These are phyloP conservation scores for Caranx ignobilis DNA, from an alignment of 2,113 vertebrate genomes.

Conservation along the genomic window DNA sequence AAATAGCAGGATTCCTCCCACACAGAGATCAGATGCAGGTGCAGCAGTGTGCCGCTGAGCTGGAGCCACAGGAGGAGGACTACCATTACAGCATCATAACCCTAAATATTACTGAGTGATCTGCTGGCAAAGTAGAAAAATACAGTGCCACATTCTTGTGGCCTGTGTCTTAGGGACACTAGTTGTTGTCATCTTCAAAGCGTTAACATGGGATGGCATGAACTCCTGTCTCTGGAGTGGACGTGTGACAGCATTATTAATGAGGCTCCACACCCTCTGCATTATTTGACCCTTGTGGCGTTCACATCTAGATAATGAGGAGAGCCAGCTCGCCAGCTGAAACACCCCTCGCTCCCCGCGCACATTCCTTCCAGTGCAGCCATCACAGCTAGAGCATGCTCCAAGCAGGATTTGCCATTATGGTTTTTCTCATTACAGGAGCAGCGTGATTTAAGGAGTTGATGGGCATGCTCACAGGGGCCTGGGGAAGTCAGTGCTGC, in stretches of 20 bases:
- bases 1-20: constrained; percentile 64
- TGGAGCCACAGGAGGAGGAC: constrained; percentile 19
- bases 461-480: constrained; percentile 41
- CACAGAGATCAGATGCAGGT: constrained; percentile 64
- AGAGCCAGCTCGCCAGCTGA: constrained; percentile 44
- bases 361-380: constrained; percentile 53
- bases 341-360: constrained; percentile 26
- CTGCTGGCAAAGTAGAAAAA: constrained; percentile 29
- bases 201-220: constrained; percentile 32
- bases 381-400: constrained; percentile 49
- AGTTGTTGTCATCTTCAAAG: constrained; percentile 16
- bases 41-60: constrained; percentile 48
- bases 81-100: constrained; percentile 31
- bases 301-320: constrained; percentile 73
- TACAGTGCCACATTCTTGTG: not conserved
- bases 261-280: constrained; percentile 49
- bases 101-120: constrained; percentile 31
- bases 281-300: constrained; percentile 54
- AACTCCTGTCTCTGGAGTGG: constrained; percentile 55
- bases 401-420: constrained; percentile 62
- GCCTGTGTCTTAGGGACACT: not conserved
- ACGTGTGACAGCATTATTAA: constrained; percentile 73
- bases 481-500: constrained; percentile 41
- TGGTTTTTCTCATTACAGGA: constrained; percentile 74
- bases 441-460: constrained; percentile 65